Evolutionary conservation across 2,888 invertebrate genomes (phyloP).

Genomic region (Acanthosepion lycidas): DNA sequence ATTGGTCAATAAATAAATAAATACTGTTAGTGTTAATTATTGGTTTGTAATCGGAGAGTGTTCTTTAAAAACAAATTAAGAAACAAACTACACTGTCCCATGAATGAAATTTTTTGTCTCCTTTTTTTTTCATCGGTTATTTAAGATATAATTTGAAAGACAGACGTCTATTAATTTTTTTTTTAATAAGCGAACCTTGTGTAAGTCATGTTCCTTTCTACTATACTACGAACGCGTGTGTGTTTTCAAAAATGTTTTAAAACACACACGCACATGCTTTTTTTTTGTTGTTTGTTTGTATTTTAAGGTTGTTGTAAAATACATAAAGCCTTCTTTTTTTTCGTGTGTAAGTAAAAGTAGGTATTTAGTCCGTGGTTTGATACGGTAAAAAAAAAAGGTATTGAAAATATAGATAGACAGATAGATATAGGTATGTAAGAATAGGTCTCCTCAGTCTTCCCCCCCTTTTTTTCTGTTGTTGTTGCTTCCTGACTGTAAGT

Average conservation of each 20-base stretch:
- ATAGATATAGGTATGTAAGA: too few species aligned
- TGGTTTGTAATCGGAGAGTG: not conserved
- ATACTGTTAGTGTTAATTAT: not conserved
- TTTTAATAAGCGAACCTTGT: not conserved
- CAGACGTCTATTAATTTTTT: not conserved
- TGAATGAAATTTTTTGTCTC: not conserved
- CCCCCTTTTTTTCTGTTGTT: not conserved
- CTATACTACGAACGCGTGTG: not conserved
- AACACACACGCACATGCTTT: not conserved
- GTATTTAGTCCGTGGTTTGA: not conserved
- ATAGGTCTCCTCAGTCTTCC: too few species aligned
- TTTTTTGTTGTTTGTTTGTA: not conserved
- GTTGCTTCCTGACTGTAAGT: not conserved
- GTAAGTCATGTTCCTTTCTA: not conserved
- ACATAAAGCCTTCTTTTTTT: too few species aligned
- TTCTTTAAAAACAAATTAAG: not conserved
- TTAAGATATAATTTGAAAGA: not conserved
- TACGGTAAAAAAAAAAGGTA: not conserved
- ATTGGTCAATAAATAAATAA: not conserved
- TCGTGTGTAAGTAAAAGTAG: too few species aligned
- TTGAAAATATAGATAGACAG: too few species aligned
- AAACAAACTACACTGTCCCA: not conserved
- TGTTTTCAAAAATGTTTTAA: not conserved
- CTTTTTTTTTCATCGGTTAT: not conserved
- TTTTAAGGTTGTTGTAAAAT: not conserved